These are phyloP conservation scores for Dascyllus trimaculatus DNA, from an alignment of 2,113 vertebrate genomes.

Conservation along the genomic window DNA sequence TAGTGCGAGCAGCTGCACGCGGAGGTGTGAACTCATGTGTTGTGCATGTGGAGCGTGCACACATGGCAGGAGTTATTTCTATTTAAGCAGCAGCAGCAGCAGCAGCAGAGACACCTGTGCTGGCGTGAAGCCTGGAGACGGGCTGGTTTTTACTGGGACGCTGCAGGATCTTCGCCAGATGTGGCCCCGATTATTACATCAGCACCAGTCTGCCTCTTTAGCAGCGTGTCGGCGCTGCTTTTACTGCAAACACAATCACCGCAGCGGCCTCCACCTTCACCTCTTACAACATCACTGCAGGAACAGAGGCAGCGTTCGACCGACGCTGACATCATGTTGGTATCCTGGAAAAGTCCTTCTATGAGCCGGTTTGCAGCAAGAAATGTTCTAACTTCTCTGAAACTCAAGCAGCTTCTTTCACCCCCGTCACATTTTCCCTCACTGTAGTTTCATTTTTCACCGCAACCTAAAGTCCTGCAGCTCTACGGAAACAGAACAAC, in stretches of 20 bases:
- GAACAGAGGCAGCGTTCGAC: too few relatives aligned
- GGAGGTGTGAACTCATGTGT: neutral
- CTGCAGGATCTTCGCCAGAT: slow-evolving; percentile 54
- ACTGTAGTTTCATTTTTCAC: too few relatives aligned
- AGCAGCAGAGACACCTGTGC: slow-evolving; percentile 60
- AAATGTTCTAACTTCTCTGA: too few relatives aligned
- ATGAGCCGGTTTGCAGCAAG: too few relatives aligned
- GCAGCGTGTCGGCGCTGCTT: neutral
- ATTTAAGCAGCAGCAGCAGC: slow-evolving; percentile 54
- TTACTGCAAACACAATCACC: neutral
- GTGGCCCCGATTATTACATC: slow-evolving; percentile 55
- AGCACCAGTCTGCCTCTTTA: slow-evolving; percentile 24
- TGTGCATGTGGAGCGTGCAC: slow-evolving; percentile 25
- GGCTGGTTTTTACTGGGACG: slow-evolving; percentile 45
- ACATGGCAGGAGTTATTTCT: slow-evolving; percentile 56
- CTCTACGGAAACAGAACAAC: too few relatives aligned
- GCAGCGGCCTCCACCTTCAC: too few relatives aligned
- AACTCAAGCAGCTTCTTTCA: too few relatives aligned
- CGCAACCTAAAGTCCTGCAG: too few relatives aligned
- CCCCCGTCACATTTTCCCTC: too few relatives aligned
- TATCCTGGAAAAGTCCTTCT: too few relatives aligned
- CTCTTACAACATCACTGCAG: too few relatives aligned
- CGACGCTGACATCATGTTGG: too few relatives aligned
- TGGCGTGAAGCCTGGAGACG: slow-evolving; percentile 55
- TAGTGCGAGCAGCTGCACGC: neutral